Conservation (phyloP, 2,797 vertebrate species). For the Morelia viridis region DNA sequence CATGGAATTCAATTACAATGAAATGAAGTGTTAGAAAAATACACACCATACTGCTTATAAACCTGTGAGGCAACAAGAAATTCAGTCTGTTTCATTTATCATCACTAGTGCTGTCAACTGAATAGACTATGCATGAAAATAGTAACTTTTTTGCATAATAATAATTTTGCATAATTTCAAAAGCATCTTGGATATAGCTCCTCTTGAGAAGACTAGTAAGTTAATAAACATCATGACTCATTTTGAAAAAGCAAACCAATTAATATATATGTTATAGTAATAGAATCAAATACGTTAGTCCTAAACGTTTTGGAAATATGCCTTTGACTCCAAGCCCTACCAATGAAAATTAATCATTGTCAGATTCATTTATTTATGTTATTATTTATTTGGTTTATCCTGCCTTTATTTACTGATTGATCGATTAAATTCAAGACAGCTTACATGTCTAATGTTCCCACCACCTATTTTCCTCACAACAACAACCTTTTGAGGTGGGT, state of each 20-base stretch:
- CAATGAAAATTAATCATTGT: not conserved
- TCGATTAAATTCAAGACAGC: not conserved
- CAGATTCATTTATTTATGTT: not conserved
- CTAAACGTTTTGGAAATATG: not conserved
- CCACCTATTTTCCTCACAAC: not conserved
- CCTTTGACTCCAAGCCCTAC: not conserved
- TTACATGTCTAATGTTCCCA: not conserved
- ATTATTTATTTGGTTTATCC: not conserved
- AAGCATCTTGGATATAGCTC: not conserved
- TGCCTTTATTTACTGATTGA: not conserved
- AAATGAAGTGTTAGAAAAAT: not conserved
- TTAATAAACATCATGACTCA: not conserved
- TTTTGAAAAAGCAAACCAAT: not conserved
- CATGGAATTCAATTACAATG: not conserved
- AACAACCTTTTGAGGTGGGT: not conserved
- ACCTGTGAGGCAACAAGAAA: not conserved
- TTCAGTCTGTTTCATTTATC: not conserved
- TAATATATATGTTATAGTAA: not conserved
- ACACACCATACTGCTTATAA: not conserved
- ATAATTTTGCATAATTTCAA: not conserved
- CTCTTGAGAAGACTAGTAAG: not conserved
- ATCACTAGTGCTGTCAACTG: not conserved
- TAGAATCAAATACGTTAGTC: not conserved
- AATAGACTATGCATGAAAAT: not conserved
- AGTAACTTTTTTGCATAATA: not conserved